Conservation (phyloP, 1,140 invertebrate genomes). For the Nasonia longicornis region DNA sequence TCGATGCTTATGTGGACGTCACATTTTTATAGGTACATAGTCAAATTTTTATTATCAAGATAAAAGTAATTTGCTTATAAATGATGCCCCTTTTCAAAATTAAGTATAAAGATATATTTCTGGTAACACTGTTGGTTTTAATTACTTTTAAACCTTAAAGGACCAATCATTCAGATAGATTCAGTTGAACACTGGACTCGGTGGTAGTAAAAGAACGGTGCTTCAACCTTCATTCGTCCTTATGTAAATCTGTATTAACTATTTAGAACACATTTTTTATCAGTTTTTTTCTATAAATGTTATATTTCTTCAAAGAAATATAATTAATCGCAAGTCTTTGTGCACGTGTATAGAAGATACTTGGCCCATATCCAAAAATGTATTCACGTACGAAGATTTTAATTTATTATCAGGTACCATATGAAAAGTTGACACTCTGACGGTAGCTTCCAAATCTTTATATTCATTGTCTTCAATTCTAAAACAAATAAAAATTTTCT, state of each 20-base stretch:
- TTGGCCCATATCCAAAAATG: slow-evolving; percentile 34
- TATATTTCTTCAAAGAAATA: slow-evolving; percentile 5
- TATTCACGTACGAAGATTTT: slow-evolving; percentile 26
- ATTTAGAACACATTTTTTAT: slow-evolving; percentile 4
- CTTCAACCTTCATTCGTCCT: neutral
- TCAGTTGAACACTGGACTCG: slow-evolving; percentile 25
- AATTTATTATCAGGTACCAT: slow-evolving; percentile 35
- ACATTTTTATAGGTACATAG: slow-evolving; percentile 7
- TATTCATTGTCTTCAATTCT: neutral
- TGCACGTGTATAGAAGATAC: slow-evolving; percentile 35
- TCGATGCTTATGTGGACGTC: slow-evolving; percentile 16
- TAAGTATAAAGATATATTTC: slow-evolving; percentile 3
- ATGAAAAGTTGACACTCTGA: slow-evolving; percentile 24
- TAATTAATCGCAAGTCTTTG: slow-evolving; percentile 6
- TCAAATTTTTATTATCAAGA: slow-evolving; percentile 14
- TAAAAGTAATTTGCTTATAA: slow-evolving; percentile 4
- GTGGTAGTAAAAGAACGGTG: slow-evolving; percentile 17
- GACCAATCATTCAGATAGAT: neutral
- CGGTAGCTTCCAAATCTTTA: neutral
- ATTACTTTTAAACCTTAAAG: slow-evolving; percentile 5
- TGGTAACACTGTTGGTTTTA: neutral
- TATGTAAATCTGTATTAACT: neutral
- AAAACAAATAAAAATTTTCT: slow-evolving; percentile 1
- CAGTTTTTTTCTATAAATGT: neutral
- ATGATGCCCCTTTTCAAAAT: neutral